Conservation (phyloP, 2,888 invertebrate genomes). For the Papilio elwesi region DNA sequence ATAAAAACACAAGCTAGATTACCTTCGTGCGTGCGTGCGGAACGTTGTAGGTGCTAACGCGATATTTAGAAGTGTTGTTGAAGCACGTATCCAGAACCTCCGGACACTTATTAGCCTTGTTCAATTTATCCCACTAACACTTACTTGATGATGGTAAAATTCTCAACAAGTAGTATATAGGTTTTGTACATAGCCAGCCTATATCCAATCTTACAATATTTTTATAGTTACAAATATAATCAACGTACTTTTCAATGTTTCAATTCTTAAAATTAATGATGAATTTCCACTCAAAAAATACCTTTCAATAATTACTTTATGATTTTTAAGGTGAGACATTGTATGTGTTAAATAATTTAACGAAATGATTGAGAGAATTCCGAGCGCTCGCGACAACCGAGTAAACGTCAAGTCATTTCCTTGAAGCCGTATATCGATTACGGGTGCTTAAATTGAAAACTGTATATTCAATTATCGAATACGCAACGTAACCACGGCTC, state of each 20-base stretch:
- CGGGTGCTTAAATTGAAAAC: conserved; percentile 52
- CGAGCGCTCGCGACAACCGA: conserved; percentile 19
- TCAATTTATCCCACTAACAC: conserved; percentile 9
- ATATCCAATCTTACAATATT: too few relatives aligned
- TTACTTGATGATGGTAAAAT: background rate
- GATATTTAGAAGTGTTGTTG: conserved; percentile 2
- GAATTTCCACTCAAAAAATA: too few relatives aligned
- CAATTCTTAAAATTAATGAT: too few relatives aligned
- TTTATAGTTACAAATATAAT: too few relatives aligned
- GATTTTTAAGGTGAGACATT: background rate
- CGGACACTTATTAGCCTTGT: conserved; percentile 11
- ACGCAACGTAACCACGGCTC: conserved; percentile 37
- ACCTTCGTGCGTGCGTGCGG: conserved; percentile 15
- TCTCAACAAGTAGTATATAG: background rate
- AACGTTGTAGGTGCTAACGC: conserved; percentile 23
- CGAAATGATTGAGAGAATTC: conserved; percentile 18
- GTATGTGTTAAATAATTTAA: conserved; percentile 21
- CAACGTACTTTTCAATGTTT: too few relatives aligned
- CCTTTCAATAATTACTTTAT: background rate
- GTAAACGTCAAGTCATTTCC: conserved; percentile 38
- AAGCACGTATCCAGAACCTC: conserved; percentile 3
- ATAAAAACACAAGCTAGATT: background rate
- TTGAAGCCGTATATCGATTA: conserved; percentile 49
- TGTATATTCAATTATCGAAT: conserved; percentile 55
- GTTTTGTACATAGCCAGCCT: background rate